These are phyloP conservation scores for Amiota communis DNA, from an alignment of 2,888 invertebrate genomes.

Conservation along the genomic window DNA sequence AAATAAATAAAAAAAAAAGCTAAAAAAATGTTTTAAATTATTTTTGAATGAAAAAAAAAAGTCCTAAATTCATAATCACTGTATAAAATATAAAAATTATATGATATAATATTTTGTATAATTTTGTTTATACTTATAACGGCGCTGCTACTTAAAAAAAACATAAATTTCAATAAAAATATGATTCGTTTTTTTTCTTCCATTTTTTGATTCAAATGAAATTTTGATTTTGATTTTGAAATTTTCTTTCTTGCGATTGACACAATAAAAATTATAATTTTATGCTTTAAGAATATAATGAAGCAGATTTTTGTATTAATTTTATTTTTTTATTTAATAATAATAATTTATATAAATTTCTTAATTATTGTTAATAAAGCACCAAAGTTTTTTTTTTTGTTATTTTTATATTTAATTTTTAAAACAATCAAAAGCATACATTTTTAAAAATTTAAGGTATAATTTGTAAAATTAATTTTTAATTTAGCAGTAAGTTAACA, in stretches of 20 bases:
- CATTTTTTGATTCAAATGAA: neutral
- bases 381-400: slow-evolving; percentile 35
- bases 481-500: too few relatives aligned
- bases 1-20: neutral
- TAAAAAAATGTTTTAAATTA: too few relatives aligned
- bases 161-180: neutral
- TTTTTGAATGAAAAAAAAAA: too few relatives aligned
- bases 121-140: slow-evolving; percentile 20
- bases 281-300: slow-evolving; percentile 38
- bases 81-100: neutral
- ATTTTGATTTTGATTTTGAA: slow-evolving; percentile 33
- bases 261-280: slow-evolving; percentile 51
- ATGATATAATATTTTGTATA: neutral
- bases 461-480: too few relatives aligned
- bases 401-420: too few relatives aligned
- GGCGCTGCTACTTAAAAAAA: slow-evolving; percentile 9
- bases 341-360: slow-evolving; percentile 41
- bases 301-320: slow-evolving; percentile 39
- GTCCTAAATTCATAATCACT: neutral
- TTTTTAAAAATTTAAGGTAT: too few relatives aligned
- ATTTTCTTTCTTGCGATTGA: slow-evolving; percentile 62
- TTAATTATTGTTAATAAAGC: slow-evolving; percentile 36
- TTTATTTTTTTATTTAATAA: slow-evolving; percentile 39
- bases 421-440: too few relatives aligned
- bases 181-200: neutral